Base-by-base conservation (phyloP, 2,888 invertebrate genomes). In the Pachymerium ferrugineum region DNA sequence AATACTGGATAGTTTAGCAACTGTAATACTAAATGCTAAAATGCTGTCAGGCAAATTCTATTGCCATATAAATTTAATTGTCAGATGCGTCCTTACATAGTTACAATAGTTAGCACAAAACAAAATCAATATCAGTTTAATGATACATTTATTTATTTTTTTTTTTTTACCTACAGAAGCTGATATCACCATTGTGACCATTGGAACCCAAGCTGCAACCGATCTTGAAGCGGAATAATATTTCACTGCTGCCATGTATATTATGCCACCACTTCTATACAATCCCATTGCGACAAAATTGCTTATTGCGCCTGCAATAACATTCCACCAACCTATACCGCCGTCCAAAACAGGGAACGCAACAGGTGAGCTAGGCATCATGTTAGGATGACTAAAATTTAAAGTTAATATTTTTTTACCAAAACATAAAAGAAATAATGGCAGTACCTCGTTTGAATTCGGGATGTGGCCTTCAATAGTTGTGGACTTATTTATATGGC, bases 271-370 rank as follows among this genome's bases (percentile, higher is more conserved):
- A 16, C 70, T 70, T 33, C 33, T 30, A 14, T n/a, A 33, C 4
- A 70, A 16, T 8, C 70, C 70, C 70, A 70, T 70, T 6, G 31
- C 28, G 3, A 70, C 14, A 33, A 70, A 70, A 33, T 70, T 70
- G 70, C 22, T 16, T 1, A 70, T 70, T 10, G 33, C 33, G 22
- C 70, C 33, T 3, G 70, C 70, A 4, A 30, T 14, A 31, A 70
- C 70, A 22, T 8, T 31, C 10, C 16, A 30, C 70, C 70, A 70
- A 22, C 70, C 70, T 8, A 28, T 30, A 5, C 70, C 70, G n/a
- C 70, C 70, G 22, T 70, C 70, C 6, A 70, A 33, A 47, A 47
- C 2, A 1, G 47, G 47, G n/a, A 47, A 47, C 10, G 16, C 19
- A 4, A 3, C 22, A 16, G 4, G 16, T 14, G 6, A 6, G 22